Conservation (phyloP, 2,797 vertebrate species). For the Liasis olivaceus region DNA sequence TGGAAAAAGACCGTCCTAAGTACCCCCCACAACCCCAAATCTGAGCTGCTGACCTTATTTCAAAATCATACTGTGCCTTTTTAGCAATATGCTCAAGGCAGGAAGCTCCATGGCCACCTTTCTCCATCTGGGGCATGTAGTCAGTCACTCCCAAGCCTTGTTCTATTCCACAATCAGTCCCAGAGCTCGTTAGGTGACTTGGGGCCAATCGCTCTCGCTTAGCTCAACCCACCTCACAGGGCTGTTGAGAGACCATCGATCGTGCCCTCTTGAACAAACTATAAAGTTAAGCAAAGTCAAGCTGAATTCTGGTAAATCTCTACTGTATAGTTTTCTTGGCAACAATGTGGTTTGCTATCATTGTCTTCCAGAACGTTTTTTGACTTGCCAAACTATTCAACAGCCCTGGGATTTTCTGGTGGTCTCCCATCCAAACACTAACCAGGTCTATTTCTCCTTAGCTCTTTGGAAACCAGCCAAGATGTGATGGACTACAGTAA, state of each 20-base stretch:
- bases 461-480: not conserved
- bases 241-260: not conserved
- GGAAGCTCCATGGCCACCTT: not conserved
- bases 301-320: not conserved
- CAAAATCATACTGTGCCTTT: not conserved
- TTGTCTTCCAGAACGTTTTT: not conserved
- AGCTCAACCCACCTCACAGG: not conserved
- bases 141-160: not conserved
- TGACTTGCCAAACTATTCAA: not conserved
- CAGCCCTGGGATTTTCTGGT: not conserved
- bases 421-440: not conserved
- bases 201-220: not conserved
- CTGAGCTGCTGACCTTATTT: not conserved
- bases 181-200: not conserved
- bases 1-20: not conserved
- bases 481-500: no score
- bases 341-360: not conserved
- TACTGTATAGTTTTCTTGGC: not conserved
- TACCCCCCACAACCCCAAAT: not conserved
- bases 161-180: not conserved
- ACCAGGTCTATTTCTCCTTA: not conserved
- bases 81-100: not conserved
- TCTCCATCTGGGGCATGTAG: not conserved
- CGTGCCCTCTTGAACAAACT: not conserved
- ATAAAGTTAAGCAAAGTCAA: not conserved